Evolutionary conservation across 2,888 invertebrate species (phyloP), one percentile per base, ranked within the genome.

Genomic region (Phyllotreta striolata): DNA sequence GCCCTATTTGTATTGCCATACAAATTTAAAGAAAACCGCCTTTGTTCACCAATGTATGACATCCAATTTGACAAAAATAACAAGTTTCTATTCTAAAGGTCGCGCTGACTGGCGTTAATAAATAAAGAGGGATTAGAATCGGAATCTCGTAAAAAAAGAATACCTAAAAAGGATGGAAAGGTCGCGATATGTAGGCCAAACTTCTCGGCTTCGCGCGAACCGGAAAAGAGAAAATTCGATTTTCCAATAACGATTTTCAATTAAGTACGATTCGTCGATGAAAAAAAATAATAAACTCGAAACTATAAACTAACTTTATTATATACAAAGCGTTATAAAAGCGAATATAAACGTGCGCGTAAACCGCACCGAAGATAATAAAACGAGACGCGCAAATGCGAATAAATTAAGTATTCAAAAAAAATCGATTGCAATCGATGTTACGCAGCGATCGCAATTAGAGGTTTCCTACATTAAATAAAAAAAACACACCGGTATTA

Each of bases 91-190:
- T n/a, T n/a, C n/a, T n/a, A n/a, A n/a, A n/a, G n/a, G n/a, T n/a
- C n/a, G n/a, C n/a, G n/a, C n/a, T n/a, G n/a, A n/a, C n/a, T n/a
- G n/a, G n/a, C n/a, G n/a, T n/a, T n/a, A n/a, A n/a, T n/a, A n/a
- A 24, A 24, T 24, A 3, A 24, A 4, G 1, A 24, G 4, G 34
- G 47, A 47, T 47, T 47, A 34, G 24, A 47, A 44, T 44, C 12
- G 44, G 4, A 44, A 43, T 6, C 46, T 46, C 10, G 2, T 12
- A 46, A 12, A 47, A 47, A 47, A 24, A 24, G 24, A 24, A 24
- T 24, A 14, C 47, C 47, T 47, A 47, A 47, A 47, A 9, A 9
- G 24, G 47, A 47, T 24, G 14, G 47, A 47, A 24, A 47, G 47
- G 47, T 24, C 47, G 24, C 8, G 8, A 47, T 24, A 47, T 4